Conservation (phyloP, 2,797 vertebrate species). For the Diceros bicornis region DNA sequence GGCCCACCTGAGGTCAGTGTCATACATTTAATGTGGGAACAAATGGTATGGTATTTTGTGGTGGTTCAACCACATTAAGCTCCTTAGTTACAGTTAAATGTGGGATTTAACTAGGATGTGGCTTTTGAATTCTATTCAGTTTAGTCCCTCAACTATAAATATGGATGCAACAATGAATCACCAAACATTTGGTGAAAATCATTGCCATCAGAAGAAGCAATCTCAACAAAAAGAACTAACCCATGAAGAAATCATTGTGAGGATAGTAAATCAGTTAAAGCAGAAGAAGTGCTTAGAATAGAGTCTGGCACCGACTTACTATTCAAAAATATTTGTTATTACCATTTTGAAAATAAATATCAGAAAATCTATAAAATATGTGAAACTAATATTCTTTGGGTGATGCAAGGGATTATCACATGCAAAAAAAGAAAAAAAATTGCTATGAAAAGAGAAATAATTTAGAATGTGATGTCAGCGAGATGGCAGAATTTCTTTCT, state of each 20-base stretch:
- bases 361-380: background rate
- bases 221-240: background rate
- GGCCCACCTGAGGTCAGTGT: background rate
- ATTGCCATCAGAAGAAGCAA: background rate
- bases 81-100: background rate
- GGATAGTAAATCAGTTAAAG: background rate
- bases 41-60: background rate
- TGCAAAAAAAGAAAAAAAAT: background rate
- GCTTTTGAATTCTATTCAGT: background rate
- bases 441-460: background rate
- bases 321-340: background rate
- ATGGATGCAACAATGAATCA: background rate
- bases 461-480: background rate
- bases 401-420: background rate
- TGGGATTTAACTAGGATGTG: background rate
- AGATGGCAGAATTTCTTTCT: background rate
- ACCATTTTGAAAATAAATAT: background rate
- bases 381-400: background rate
- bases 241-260: background rate
- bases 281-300: background rate
- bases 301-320: background rate
- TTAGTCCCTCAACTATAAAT: background rate
- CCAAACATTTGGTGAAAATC: slow-evolving; percentile 27
- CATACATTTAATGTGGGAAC: background rate
- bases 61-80: background rate